These are phyloP conservation scores for Hippocampus comes DNA, from an alignment of 2,113 vertebrate genomes.

Conservation along the genomic window DNA sequence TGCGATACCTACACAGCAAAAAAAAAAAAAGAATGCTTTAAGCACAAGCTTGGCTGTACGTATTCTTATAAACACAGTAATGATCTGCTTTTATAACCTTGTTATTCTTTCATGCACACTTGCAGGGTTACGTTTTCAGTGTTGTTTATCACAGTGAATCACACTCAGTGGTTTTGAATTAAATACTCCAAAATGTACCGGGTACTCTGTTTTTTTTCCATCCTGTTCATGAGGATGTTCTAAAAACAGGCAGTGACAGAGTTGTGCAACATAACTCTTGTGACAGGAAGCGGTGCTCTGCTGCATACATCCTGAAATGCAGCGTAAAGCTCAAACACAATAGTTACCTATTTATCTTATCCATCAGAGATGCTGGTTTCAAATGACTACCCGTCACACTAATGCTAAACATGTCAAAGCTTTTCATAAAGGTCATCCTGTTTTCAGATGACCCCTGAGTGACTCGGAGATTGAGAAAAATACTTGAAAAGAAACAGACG, in stretches of 20 bases:
- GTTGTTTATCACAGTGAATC: neutral
- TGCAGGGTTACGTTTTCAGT: neutral
- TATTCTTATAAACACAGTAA: neutral
- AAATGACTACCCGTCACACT: neutral
- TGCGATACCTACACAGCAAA: neutral
- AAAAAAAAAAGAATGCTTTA: neutral
- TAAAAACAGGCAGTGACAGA: neutral
- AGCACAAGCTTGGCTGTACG: neutral
- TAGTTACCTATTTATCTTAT: neutral
- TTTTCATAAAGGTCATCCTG: neutral
- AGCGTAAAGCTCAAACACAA: slow-evolving; percentile 21
- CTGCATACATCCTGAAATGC: slow-evolving; percentile 30
- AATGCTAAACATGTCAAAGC: neutral
- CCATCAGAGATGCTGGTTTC: neutral
- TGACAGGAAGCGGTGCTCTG: slow-evolving; percentile 52
- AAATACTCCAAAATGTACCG: neutral
- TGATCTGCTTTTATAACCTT: neutral
- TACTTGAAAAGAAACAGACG: neutral
- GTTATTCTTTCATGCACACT: neutral
- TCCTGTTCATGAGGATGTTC: neutral
- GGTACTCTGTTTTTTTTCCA: neutral
- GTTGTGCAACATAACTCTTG: slow-evolving; percentile 37
- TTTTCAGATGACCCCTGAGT: neutral
- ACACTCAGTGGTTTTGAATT: neutral
- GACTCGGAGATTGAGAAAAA: neutral